Percentiles rank a stretch among this genome's conserved stretches.
Conservation (phyloP, 2,113 vertebrate genomes). For the Centrocercus urophasianus region DNA sequence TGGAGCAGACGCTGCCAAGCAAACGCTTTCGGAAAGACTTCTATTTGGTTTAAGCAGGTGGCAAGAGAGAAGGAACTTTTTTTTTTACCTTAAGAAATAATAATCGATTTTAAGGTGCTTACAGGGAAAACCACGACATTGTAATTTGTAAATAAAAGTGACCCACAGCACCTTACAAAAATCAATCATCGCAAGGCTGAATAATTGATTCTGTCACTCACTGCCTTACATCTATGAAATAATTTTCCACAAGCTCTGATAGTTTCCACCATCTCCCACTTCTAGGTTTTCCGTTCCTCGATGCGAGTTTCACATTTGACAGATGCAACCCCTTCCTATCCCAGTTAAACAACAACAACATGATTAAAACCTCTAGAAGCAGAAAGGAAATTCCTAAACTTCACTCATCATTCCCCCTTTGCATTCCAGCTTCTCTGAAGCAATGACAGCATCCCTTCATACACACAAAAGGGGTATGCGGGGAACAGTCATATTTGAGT, state of each 20-base stretch:
- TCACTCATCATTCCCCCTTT: neutral
- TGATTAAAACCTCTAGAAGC: neutral
- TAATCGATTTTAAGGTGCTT: neutral
- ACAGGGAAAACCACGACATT: neutral
- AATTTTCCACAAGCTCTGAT: neutral
- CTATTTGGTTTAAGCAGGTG: neutral
- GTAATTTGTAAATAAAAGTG: slow-evolving; percentile 3
- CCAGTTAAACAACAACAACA: neutral
- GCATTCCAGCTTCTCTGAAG: neutral
- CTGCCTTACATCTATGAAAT: neutral
- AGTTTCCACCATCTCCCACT: neutral
- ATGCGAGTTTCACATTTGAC: neutral
- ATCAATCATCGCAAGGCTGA: neutral
- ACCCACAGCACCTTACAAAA: neutral
- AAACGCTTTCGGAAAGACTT: neutral
- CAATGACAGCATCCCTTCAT: fast-evolving
- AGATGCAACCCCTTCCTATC: neutral
- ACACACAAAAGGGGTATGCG: fast-evolving
- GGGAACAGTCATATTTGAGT: neutral
- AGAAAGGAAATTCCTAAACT: neutral
- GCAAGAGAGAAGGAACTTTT: neutral
- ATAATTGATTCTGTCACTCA: neutral
- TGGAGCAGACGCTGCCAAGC: neutral
- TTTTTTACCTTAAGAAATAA: neutral
- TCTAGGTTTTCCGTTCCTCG: neutral